These are phyloP conservation scores for Ptiloglossa arizonensis DNA, from an alignment of 1,140 invertebrate species.

Conservation along the genomic window DNA sequence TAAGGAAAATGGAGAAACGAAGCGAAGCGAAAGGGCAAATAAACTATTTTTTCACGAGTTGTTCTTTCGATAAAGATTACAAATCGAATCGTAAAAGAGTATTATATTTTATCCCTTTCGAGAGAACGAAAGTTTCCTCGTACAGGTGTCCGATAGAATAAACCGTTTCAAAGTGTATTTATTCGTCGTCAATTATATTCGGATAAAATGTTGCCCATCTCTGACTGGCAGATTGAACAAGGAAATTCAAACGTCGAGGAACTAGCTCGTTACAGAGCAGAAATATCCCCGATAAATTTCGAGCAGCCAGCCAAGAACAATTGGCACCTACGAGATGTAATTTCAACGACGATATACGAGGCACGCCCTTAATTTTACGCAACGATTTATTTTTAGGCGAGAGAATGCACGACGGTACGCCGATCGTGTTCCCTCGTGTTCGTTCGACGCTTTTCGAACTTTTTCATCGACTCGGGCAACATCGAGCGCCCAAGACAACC, in stretches of 20 bases:
- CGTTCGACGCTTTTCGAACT: background rate
- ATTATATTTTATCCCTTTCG: too few relatives aligned
- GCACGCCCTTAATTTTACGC: slow-evolving; percentile 27
- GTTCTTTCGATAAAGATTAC: too few relatives aligned
- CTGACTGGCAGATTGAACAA: background rate
- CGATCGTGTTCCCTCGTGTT: background rate
- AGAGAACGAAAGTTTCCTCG: too few relatives aligned
- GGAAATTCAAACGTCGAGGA: background rate
- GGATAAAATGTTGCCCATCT: too few relatives aligned
- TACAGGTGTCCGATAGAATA: too few relatives aligned
- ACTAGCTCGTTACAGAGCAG: background rate
- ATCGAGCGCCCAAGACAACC: background rate
- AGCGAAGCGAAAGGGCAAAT: too few relatives aligned
- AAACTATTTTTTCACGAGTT: too few relatives aligned
- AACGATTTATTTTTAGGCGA: slow-evolving; percentile 35
- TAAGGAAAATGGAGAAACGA: too few relatives aligned
- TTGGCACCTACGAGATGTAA: slow-evolving; percentile 30
- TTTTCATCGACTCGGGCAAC: background rate
- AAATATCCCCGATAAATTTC: slow-evolving; percentile 32
- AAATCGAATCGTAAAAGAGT: too few relatives aligned
- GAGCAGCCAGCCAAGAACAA: slow-evolving; percentile 23
- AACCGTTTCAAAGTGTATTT: too few relatives aligned
- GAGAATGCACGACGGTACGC: background rate
- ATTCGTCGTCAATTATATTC: too few relatives aligned
- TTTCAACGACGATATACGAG: background rate